These are phyloP conservation scores for Thunnus maccoyii DNA, from an alignment of 2,113 vertebrate genomes.

Conservation along the genomic window DNA sequence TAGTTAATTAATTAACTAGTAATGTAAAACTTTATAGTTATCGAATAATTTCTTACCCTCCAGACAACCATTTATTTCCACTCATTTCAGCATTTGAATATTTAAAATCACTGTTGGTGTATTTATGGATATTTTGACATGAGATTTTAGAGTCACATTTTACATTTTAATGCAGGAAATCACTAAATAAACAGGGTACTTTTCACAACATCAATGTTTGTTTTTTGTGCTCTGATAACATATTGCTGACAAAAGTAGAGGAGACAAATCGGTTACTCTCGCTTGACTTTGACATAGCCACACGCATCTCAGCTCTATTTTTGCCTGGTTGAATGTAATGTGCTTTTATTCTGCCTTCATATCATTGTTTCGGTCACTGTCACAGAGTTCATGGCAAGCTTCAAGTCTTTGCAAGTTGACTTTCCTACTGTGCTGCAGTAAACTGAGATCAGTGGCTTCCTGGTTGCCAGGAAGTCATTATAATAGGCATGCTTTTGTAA, in stretches of 20 bases:
- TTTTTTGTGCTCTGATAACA: too few species aligned
- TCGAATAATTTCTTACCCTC: neutral
- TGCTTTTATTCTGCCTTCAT: neutral
- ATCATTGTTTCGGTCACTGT: neutral
- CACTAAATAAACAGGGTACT: neutral
- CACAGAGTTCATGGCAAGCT: neutral
- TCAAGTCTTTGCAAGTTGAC: neutral
- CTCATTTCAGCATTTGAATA: neutral
- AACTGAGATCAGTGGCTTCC: neutral
- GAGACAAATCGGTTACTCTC: neutral
- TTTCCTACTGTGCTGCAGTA: neutral
- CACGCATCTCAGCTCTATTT: neutral
- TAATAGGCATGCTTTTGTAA: neutral
- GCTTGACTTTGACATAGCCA: conserved; percentile 5
- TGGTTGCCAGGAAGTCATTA: neutral
- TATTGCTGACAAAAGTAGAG: neutral
- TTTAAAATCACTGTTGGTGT: neutral
- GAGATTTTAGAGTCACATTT: neutral
- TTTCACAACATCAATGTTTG: neutral
- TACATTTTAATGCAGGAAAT: neutral
- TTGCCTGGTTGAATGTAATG: neutral
- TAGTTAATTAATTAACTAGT: neutral
- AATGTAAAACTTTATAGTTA: neutral
- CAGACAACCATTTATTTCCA: neutral
- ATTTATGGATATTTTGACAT: neutral